phyloP scores from a whole-genome alignment of 2,888 invertebrate species.

The Lumbricus terrestris region DNA sequence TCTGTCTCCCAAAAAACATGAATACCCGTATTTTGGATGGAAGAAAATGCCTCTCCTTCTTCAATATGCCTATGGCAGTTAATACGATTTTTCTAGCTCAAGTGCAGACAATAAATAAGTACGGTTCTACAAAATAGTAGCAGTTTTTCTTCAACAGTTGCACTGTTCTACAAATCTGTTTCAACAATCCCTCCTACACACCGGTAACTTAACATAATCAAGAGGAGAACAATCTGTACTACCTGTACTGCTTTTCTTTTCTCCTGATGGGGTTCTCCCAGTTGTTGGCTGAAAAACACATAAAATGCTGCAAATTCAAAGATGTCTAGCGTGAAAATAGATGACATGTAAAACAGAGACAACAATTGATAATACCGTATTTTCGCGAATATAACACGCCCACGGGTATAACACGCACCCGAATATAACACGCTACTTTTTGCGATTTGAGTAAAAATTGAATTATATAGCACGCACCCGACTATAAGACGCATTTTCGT shows the following conservation, averaged over 20 bases:
- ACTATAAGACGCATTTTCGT: too few relatives aligned
- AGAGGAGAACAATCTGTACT: not conserved
- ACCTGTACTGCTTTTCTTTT: conserved; percentile 7
- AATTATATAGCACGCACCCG: too few relatives aligned
- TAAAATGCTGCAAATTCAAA: not conserved
- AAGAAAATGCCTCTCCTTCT: too few relatives aligned
- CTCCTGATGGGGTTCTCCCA: not conserved
- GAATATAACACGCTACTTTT: too few relatives aligned
- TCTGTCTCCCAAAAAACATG: too few relatives aligned
- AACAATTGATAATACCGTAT: too few relatives aligned
- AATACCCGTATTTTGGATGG: too few relatives aligned
- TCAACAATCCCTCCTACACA: not conserved
- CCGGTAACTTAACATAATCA: not conserved
- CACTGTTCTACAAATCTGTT: not conserved
- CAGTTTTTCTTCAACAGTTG: not conserved
- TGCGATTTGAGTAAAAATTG: too few relatives aligned
- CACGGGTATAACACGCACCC: too few relatives aligned
- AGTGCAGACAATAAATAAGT: not conserved
- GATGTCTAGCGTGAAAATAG: not conserved
- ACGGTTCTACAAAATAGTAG: too few relatives aligned
- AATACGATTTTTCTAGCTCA: not conserved
- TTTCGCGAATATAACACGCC: too few relatives aligned
- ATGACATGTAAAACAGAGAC: not conserved
- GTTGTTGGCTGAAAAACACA: not conserved
- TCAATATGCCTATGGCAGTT: too few relatives aligned